phyloP scores from a whole-genome alignment of 2,113 vertebrate species.

The Rhipidura dahli region DNA sequence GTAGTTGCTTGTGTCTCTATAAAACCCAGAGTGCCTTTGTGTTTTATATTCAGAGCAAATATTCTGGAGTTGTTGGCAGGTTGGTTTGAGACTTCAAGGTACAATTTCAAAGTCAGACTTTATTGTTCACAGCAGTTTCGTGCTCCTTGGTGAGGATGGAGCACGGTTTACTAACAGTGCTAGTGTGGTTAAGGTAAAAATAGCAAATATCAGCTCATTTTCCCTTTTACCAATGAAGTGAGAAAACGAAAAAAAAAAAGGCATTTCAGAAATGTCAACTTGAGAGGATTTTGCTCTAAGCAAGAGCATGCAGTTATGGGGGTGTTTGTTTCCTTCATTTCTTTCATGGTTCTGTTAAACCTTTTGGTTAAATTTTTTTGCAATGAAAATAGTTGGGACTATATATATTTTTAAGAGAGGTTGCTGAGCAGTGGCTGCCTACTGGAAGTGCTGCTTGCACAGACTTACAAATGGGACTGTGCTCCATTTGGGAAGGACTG shows the following conservation, averaged over 20 bases:
- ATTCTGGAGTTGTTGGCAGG: background rate
- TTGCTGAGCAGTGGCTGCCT: background rate
- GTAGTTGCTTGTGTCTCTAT: background rate
- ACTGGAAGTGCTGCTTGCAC: background rate
- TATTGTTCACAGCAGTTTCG: background rate
- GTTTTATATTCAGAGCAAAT: background rate
- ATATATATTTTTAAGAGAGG: rapidly evolving
- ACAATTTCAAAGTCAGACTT: background rate
- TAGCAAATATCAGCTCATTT: background rate
- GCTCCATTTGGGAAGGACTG: background rate
- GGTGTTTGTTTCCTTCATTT: background rate
- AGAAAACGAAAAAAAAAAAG: background rate
- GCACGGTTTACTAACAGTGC: background rate
- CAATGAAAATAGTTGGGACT: background rate
- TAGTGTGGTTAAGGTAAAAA: background rate
- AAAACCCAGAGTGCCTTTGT: background rate
- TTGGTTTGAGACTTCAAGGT: background rate
- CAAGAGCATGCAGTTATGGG: background rate
- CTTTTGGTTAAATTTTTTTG: background rate
- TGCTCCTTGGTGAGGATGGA: background rate
- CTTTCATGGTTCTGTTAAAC: background rate
- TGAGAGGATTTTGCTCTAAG: background rate
- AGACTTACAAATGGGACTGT: background rate
- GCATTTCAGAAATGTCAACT: background rate
- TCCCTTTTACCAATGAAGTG: background rate